Conservation (phyloP, 2,797 vertebrate species). For the Martes flavigula region DNA sequence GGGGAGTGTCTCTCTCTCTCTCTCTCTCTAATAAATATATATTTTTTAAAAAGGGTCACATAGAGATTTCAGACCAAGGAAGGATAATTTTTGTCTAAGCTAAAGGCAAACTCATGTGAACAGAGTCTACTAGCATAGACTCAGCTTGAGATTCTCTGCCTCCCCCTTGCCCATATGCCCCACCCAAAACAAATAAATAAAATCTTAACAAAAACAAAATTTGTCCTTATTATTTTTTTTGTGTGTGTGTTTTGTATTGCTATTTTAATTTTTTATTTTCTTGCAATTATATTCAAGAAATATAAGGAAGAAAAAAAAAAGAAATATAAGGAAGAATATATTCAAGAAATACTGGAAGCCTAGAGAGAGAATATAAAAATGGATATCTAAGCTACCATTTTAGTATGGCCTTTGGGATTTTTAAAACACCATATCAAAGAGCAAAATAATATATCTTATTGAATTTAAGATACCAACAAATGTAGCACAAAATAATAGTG, state of each 20-base stretch:
- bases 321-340: too few relatives aligned
- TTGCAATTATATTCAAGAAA: background rate
- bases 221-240: background rate
- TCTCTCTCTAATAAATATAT: too few relatives aligned
- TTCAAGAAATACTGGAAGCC: background rate
- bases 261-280: conserved; percentile 27
- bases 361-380: background rate
- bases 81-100: background rate
- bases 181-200: background rate
- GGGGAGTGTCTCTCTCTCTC: too few relatives aligned
- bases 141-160: background rate
- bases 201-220: background rate
- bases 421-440: conserved; percentile 15
- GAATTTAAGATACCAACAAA: background rate
- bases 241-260: background rate
- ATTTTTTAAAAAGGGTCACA: too few relatives aligned
- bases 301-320: background rate
- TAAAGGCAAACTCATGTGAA: background rate
- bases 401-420: background rate
- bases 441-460: background rate
- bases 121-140: background rate
- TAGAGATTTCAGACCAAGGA: background rate
- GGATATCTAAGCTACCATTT: background rate
- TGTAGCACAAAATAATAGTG: background rate
- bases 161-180: background rate